phyloP scores from a whole-genome alignment of 1,140 invertebrate species.

The Drosophila funebris region DNA sequence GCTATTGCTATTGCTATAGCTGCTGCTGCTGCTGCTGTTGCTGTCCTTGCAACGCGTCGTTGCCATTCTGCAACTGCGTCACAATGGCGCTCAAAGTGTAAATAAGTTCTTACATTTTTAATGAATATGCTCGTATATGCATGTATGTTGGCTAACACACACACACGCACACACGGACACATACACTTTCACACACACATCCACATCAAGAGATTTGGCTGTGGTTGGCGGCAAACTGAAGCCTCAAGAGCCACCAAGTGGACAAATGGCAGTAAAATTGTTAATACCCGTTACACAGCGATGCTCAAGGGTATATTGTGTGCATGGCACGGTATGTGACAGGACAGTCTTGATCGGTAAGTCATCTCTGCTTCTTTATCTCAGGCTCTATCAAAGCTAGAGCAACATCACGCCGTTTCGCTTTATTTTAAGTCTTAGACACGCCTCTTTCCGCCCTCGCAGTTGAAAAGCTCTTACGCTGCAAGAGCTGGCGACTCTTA shows the following conservation, averaged over 20 bases:
- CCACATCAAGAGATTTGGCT: neutral
- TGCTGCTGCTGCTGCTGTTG: neutral
- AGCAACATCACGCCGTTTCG: no score
- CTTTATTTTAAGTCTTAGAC: no score
- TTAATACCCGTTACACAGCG: neutral
- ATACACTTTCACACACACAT: neutral
- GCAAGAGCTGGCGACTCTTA: no score
- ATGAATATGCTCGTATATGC: conserved; percentile 33
- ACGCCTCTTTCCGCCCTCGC: no score
- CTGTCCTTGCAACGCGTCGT: conserved; percentile 14
- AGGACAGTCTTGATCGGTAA: no score
- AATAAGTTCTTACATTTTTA: conserved; percentile 56
- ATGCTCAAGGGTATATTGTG: no score
- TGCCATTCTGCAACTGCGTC: conserved; percentile 13
- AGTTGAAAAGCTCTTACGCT: no score
- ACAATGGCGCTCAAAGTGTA: conserved; percentile 36
- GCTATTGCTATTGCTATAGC: neutral
- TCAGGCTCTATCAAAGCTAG: no score
- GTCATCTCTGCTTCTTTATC: no score
- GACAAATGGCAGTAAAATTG: conserved; percentile 17
- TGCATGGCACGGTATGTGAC: no score
- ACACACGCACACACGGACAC: conserved; percentile 5
- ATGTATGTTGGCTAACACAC: conserved; percentile 5
- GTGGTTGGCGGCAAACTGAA: conserved; percentile 7
- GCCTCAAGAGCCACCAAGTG: conserved; percentile 19